Conservation (phyloP, 92 coral and sea anemone species). For the Scolanthus callimorphus region DNA sequence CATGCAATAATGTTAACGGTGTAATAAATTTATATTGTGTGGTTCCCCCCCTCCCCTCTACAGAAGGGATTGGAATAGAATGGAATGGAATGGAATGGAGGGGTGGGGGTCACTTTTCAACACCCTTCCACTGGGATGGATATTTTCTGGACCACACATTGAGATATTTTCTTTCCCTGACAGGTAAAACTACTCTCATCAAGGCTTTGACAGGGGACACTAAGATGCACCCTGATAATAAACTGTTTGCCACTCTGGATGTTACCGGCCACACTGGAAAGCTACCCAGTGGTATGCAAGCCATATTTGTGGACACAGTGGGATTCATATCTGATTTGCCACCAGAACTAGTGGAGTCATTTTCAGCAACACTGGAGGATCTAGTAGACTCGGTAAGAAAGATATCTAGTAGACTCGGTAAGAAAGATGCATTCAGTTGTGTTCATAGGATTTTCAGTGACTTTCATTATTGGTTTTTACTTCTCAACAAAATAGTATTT, state of each 20-base stretch:
- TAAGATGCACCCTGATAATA: constrained; percentile 94
- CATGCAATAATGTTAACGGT: no score
- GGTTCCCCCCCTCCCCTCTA: no score
- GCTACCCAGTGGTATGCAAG: constrained; percentile 86
- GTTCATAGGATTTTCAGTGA: no score
- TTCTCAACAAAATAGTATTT: no score
- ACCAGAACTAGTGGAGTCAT: constrained; percentile 93
- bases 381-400: constrained; percentile 72
- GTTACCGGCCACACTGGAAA: constrained; percentile 94
- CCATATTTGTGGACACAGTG: constrained; percentile 85
- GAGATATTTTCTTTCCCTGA: background rate
- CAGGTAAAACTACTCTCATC: constrained; percentile 91
- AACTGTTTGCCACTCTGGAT: constrained; percentile 94
- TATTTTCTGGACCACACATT: background rate
- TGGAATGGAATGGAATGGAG: no score
- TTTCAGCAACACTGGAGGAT: constrained; percentile 94
- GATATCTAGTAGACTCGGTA: no score
- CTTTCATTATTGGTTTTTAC: no score
- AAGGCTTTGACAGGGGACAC: constrained; percentile 88
- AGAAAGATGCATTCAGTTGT: no score
- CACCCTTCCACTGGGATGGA: no score
- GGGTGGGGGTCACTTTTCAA: no score
- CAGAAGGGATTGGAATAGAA: no score
- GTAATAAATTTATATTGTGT: no score
- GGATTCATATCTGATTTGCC: constrained; percentile 97